A percentile compares a stretch with the other conserved stretches of the same genome.
phyloP scores from a whole-genome alignment of 2,888 invertebrate species.

The Drosophila fungiperda region DNA sequence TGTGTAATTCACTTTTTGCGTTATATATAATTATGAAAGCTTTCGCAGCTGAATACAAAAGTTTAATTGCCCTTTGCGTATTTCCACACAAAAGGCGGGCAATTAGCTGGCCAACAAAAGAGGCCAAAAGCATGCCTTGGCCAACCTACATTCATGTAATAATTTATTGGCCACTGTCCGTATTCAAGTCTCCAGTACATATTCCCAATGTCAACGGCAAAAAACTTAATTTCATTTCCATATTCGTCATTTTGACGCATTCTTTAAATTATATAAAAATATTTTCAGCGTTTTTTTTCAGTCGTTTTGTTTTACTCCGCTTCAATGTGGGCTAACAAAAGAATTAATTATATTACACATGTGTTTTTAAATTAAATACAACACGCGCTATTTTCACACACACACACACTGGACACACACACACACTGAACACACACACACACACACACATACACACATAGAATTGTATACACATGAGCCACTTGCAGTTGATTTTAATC shows the following conservation, averaged over 20 bases:
- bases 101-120: constrained; percentile 63
- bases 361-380: constrained; percentile 80
- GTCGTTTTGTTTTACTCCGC: constrained; percentile 30
- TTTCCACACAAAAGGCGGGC: constrained; percentile 64
- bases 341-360: constrained; percentile 78
- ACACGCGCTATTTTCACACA: constrained; percentile 75
- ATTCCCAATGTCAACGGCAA: constrained; percentile 38
- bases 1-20: constrained; percentile 25
- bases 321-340: constrained; percentile 60
- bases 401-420: constrained; percentile 20
- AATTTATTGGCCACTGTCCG: constrained; percentile 43
- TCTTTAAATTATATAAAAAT: constrained; percentile 18
- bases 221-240: constrained; percentile 50
- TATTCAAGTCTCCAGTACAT: constrained; percentile 13
- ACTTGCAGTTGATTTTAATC: constrained; percentile 70
- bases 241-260: constrained; percentile 28
- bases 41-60: constrained; percentile 67
- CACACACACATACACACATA: constrained; percentile 5
- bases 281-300: constrained; percentile 7
- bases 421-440: constrained; percentile 40
- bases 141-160: constrained; percentile 31
- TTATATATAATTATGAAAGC: constrained; percentile 62
- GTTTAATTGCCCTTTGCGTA: constrained; percentile 73
- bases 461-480: constrained; percentile 35
- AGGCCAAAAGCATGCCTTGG: constrained; percentile 25